Conservation (phyloP, 1,140 invertebrate species). For the Scaptomyza hsui region DNA sequence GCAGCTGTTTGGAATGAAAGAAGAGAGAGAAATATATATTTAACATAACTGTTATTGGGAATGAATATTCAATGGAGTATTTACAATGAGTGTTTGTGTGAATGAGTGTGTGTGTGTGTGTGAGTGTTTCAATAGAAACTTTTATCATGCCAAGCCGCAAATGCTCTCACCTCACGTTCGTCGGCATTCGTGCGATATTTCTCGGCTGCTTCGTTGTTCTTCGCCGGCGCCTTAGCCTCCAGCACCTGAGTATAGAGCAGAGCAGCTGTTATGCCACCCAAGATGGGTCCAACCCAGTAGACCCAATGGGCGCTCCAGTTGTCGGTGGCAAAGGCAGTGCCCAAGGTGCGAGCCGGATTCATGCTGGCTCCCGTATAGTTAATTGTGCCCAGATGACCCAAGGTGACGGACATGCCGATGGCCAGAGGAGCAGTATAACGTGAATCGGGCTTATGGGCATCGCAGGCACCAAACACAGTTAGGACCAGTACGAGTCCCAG, state of each 20-base stretch:
- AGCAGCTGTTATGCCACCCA: constrained; percentile 91
- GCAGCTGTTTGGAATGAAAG: constrained; percentile 58
- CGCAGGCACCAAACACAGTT: constrained; percentile 94
- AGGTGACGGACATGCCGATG: constrained; percentile 94
- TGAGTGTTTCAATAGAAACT: constrained; percentile 66
- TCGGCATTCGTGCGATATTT: constrained; percentile 83
- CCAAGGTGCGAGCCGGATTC: constrained; percentile 95
- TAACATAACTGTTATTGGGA: background rate
- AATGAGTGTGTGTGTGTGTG: constrained; percentile 21
- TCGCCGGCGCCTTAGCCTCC: constrained; percentile 67
- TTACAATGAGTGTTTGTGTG: constrained; percentile 39
- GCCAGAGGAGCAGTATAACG: constrained; percentile 93
- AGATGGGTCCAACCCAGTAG: constrained; percentile 94
- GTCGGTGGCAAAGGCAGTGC: constrained; percentile 91
- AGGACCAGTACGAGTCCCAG: constrained; percentile 95
- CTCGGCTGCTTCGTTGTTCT: constrained; percentile 64
- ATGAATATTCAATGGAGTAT: constrained; percentile 10
- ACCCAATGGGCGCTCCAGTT: constrained; percentile 93
- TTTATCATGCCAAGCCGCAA: constrained; percentile 75
- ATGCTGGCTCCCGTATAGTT: constrained; percentile 94
- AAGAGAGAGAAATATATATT: constrained; percentile 15
- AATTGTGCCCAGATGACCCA: constrained; percentile 94
- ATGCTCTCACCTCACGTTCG: constrained; percentile 83
- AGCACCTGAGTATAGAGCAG: constrained; percentile 89
- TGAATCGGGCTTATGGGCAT: constrained; percentile 87